Base-by-base conservation (phyloP, 2,888 invertebrate genomes). In the Andrena camellia region DNA sequence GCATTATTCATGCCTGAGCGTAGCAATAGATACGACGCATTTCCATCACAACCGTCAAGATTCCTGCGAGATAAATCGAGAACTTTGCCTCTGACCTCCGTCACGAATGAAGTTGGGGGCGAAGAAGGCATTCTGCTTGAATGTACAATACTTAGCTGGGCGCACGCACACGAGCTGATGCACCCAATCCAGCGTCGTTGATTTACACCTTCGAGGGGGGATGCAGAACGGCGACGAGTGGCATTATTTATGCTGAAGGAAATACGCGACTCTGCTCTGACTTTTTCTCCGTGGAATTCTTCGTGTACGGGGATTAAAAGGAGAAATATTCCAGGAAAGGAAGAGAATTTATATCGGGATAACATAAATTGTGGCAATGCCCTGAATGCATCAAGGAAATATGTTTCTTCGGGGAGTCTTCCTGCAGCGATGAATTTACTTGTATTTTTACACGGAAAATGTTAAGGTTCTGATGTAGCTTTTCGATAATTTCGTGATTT, bases 41-140 rank as follows among this genome's bases (percentile, higher is more conserved):
- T 87, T 89, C 87, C 89, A 86, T 89, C 86, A 84, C 85, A 81
- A 78, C 84, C 86, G 86, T 88, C 88, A 84, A 89, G 90, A 86
- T 86, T 84, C 81, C 81, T 70, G 73, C 76, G 81, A 86, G 86
- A 88, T 90, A 89, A 86, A 90, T 88, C 86, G 85, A 82, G 79
- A 86, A 81, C 73, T 78, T 86, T 64, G 63, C 73, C 78, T 75
- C 59, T 54, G 86, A 86, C 87, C 83, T 83, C 75, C 77, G 75
- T 75, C 85, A 63, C 79, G 83, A 87, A 81, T 63, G 68, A 67
- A 81, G 85, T 80, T 77, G 71, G 79, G 83, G 86, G 74, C 78
- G 62, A 63, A 42, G 54, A 54, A 54, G 73, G 52, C 63, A 42
- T 78, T 76, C 79, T 79, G 82, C 78, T 75, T 78, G 68, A 66